Evolutionary conservation across 37 sponge, comb jelly and placozoan species (phyloP).

Genomic region (Eunapius fragilis): DNA sequence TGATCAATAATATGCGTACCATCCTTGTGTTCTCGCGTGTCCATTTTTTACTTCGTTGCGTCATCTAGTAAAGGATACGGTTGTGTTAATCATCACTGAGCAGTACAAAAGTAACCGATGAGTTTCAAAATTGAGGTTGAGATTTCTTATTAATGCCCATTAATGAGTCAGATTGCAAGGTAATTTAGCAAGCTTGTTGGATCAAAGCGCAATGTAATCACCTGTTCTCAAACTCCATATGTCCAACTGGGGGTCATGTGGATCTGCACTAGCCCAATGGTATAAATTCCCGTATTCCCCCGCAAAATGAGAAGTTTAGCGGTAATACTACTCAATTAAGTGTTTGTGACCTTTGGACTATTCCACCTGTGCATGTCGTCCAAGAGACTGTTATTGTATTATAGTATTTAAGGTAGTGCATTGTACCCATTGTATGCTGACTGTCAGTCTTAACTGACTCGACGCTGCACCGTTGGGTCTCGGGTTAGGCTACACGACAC

Average conservation of each 20-base stretch:
- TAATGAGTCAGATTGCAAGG: neutral
- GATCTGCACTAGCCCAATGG: neutral
- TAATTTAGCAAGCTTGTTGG: neutral
- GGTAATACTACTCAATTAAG: neutral
- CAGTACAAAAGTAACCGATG: neutral
- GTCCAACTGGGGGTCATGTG: neutral
- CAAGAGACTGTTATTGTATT: too few species aligned
- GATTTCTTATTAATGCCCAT: neutral
- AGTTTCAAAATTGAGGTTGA: neutral
- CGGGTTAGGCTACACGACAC: neutral
- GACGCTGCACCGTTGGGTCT: neutral
- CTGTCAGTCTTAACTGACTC: neutral
- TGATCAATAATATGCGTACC: neutral
- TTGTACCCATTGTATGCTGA: neutral
- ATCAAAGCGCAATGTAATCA: neutral
- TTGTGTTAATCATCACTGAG: neutral
- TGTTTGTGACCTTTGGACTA: neutral
- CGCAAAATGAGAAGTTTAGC: neutral
- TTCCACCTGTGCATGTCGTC: too few species aligned
- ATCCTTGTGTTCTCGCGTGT: neutral
- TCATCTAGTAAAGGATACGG: neutral
- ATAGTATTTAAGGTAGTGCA: too few species aligned
- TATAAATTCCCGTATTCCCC: neutral
- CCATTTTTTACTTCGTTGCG: neutral
- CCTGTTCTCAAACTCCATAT: neutral